Base-by-base conservation (phyloP, 2,113 vertebrate species). In the Hepsetus odoe region DNA sequence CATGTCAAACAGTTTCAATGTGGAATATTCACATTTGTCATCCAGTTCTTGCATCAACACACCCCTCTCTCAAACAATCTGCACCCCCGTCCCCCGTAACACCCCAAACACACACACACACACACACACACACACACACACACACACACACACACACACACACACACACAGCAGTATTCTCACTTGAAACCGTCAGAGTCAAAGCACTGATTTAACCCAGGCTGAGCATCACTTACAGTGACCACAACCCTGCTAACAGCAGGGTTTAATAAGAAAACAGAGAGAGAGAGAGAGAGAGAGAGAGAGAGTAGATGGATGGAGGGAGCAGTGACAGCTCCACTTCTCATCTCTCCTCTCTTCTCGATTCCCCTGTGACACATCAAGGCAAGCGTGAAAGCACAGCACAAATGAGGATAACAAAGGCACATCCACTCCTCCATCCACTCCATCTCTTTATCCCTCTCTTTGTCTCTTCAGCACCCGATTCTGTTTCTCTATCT, bases 391-490 rank as follows among this genome's bases (percentile, higher is more conserved):
- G 30, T 90, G 83, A 90, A 90, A 75, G 79, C 40, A 68, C 30
- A 67, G 91, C 91, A 90, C 89, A 90, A 91, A 93, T 85, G 86
- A 68, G 33, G 74, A 86, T 92, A 91, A 92, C 89, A 93, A 92
- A 89, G 88, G 81, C 83, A 46, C 72, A 66, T 70, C 26, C 42
- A 55, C 35, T 72, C 44, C 7, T 2, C 11, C 16, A 5, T 35
- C 56, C 26, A 42, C 46, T 49, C 46, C 46, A 49, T 49, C 18
- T 49, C 16, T 49, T 20, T 18, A 46, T 2, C 44, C 14, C 14
- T 5, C 44, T 18, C 44, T 16, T 0, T 44, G 13, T 40, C 11
- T 33, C 76, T 18, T 30, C 7, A n/a, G 6, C 59, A 62, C 28
- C n/a, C n/a, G n/a, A n/a, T n/a, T 14, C 53, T 30, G n/a, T 4